Percentiles rank a stretch among this genome's conserved stretches.
phyloP scores from a whole-genome alignment of 1,140 invertebrate genomes.

The Drosophila repleta region DNA sequence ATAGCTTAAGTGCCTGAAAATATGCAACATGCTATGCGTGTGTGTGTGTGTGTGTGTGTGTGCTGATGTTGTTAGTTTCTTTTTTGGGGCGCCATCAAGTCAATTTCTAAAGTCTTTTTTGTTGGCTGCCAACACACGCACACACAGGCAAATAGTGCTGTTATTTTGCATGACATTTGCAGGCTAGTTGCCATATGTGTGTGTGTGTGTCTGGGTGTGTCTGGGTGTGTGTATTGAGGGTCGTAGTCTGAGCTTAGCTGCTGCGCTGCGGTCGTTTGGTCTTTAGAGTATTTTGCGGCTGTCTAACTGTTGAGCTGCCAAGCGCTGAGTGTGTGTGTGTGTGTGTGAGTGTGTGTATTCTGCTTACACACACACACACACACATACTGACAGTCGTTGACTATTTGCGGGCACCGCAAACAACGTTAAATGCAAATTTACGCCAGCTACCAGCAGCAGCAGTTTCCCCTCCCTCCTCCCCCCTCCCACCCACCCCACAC shows the following conservation, averaged over 20 bases:
- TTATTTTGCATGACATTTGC: constrained; percentile 54
- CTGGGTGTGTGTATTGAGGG: constrained; percentile 27
- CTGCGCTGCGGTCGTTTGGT: constrained; percentile 43
- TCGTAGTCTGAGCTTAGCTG: constrained; percentile 21
- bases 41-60: constrained; percentile 1
- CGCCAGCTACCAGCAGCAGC: constrained; percentile 37
- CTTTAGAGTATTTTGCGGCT: constrained; percentile 57
- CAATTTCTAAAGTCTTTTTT: constrained; percentile 69
- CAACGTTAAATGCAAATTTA: constrained; percentile 83
- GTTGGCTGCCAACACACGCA: constrained; percentile 11
- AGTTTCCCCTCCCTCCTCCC: too few relatives aligned
- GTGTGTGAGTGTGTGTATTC: constrained; percentile 5
- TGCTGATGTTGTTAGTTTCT: constrained; percentile 50
- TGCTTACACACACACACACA: constrained; percentile 12
- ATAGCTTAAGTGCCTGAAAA: constrained; percentile 81
- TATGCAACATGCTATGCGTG: constrained; percentile 63
- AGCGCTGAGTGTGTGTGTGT: constrained; percentile 10
- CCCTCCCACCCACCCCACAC: constrained; percentile 2
- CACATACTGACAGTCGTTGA: constrained; percentile 29
- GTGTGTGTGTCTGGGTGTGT: constrained; percentile 14
- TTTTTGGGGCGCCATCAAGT: constrained; percentile 55
- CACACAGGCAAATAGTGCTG: constrained; percentile 40
- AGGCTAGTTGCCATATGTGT: constrained; percentile 22
- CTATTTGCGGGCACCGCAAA: constrained; percentile 76
- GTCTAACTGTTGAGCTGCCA: constrained; percentile 50